These are phyloP conservation scores for Spicauda simplicius DNA, from an alignment of 2,888 invertebrate genomes.

Conservation along the genomic window DNA sequence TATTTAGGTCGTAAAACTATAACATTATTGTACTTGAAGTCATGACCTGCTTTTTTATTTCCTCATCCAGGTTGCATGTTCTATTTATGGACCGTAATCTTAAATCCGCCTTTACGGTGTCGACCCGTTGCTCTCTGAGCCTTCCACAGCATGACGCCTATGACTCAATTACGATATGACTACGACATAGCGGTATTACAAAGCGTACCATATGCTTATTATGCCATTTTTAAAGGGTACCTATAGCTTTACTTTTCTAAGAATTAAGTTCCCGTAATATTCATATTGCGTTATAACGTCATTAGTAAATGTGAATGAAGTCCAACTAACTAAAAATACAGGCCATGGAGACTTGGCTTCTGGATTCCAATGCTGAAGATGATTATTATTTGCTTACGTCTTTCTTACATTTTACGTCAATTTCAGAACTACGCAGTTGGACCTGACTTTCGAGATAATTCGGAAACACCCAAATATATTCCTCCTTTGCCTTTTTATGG, in stretches of 20 bases:
- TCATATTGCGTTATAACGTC: too few species aligned
- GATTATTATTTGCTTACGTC: too few species aligned
- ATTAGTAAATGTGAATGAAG: too few species aligned
- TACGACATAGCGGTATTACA: constrained; percentile 3
- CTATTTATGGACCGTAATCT: constrained; percentile 6
- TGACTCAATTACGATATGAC: constrained; percentile 8
- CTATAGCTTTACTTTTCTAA: background rate
- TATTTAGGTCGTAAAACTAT: background rate
- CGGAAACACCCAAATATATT: too few species aligned
- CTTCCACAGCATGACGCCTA: constrained; percentile 7
- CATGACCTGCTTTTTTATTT: constrained; percentile 3
- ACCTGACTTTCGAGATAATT: too few species aligned
- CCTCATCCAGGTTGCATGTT: constrained; percentile 4
- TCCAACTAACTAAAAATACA: too few species aligned
- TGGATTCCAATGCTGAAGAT: too few species aligned
- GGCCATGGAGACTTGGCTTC: too few species aligned
- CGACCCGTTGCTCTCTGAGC: constrained; percentile 3
- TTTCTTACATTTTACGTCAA: too few species aligned
- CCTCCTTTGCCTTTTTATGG: too few species aligned
- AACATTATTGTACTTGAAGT: background rate
- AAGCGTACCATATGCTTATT: background rate
- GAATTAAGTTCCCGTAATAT: too few species aligned
- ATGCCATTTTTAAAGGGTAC: background rate
- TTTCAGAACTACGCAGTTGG: too few species aligned
- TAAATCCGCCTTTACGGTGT: constrained; percentile 6